Evolutionary conservation across 1,140 invertebrate species (phyloP).

Genomic region (Magallana angulata): DNA sequence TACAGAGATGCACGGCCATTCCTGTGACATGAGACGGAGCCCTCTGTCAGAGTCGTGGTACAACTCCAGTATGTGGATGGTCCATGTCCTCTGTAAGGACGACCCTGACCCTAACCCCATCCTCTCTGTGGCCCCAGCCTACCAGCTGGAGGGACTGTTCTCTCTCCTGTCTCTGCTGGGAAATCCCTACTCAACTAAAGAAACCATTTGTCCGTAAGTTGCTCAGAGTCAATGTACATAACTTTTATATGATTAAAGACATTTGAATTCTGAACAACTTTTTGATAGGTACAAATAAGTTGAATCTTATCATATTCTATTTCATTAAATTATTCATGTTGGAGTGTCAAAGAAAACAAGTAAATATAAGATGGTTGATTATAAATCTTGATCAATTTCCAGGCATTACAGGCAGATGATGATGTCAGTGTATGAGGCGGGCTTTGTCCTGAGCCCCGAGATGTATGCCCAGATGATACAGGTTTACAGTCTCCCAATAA

Average conservation of each 20-base stretch:
- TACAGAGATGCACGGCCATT: constrained; percentile 41
- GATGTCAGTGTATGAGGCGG: constrained; percentile 5
- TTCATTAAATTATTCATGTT: too few relatives aligned
- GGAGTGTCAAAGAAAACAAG: too few relatives aligned
- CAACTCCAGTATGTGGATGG: neutral
- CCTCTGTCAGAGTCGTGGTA: neutral
- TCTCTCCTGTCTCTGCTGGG: neutral
- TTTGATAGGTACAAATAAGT: too few relatives aligned
- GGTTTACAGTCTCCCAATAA: neutral
- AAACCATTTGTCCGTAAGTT: constrained; percentile 52
- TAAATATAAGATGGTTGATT: neutral
- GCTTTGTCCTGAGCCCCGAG: neutral
- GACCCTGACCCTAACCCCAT: neutral
- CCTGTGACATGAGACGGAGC: constrained; percentile 1
- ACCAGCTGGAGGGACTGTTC: constrained; percentile 21
- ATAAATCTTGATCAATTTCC: neutral
- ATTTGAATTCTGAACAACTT: too few relatives aligned
- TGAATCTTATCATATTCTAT: too few relatives aligned
- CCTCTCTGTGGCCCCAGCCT: neutral
- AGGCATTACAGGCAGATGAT: constrained; percentile 6
- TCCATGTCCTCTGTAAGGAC: neutral
- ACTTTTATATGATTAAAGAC: too few relatives aligned
- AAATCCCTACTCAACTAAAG: constrained; percentile 18
- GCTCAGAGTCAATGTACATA: too few relatives aligned
- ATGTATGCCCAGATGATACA: constrained; percentile 2